A percentile compares a stretch with the other conserved stretches of the same genome.
Evolutionary conservation across 2,797 vertebrate genomes (phyloP).

Genomic region (Myripristis jacobus): DNA sequence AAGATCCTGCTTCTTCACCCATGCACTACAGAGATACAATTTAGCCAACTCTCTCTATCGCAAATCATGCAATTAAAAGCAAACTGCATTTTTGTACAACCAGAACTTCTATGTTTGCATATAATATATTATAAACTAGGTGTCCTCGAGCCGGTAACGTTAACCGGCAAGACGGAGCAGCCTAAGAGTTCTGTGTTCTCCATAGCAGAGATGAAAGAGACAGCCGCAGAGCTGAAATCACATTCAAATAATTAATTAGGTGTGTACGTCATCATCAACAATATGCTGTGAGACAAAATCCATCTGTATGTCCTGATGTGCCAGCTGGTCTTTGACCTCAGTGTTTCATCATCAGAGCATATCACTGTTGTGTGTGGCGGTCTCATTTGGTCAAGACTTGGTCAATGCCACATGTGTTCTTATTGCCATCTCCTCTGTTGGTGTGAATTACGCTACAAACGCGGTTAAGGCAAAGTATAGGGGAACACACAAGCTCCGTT

Average conservation of each 20-base stretch:
- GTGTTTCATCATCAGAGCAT: not conserved
- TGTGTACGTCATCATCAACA: conserved; percentile 27
- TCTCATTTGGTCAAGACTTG: not conserved
- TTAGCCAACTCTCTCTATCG: too few relatives aligned
- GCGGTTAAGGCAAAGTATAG: conserved; percentile 46
- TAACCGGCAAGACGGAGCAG: too few relatives aligned
- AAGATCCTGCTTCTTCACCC: too few relatives aligned
- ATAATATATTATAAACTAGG: too few relatives aligned
- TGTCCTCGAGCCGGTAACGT: too few relatives aligned
- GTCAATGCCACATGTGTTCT: not conserved
- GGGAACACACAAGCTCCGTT: conserved; percentile 40
- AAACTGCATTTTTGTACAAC: too few relatives aligned
- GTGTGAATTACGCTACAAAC: conserved; percentile 1
- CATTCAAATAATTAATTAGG: conserved; percentile 44
- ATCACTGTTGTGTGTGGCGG: not conserved
- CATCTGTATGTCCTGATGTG: not conserved
- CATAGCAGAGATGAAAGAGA: conserved; percentile 13
- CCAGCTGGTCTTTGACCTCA: conserved; percentile 66
- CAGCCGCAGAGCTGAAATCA: conserved; percentile 21
- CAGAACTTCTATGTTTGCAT: too few relatives aligned
- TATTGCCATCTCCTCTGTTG: not conserved
- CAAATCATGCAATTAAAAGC: too few relatives aligned
- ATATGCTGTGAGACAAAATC: not conserved
- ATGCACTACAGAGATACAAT: too few relatives aligned
- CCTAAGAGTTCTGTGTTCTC: too few relatives aligned